Conservation (phyloP, 2,797 vertebrate genomes). For the Gallinago solitaria region DNA sequence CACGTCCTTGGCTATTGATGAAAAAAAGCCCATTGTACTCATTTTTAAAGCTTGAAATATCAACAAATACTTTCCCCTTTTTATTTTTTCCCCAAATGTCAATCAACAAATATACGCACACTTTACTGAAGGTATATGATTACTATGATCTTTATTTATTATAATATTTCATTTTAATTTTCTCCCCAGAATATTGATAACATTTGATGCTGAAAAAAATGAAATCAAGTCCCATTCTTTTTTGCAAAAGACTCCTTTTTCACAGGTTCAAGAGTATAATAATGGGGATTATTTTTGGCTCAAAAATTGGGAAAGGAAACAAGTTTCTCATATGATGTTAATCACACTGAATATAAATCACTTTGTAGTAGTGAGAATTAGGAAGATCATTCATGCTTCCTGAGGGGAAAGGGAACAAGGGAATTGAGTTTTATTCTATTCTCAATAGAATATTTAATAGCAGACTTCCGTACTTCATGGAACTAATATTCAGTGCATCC, state of each 20-base stretch:
- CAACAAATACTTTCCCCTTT: not conserved
- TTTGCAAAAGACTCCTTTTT: not conserved
- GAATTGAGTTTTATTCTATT: not conserved
- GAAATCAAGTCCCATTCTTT: not conserved
- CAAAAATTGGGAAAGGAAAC: not conserved
- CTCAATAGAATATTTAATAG: not conserved
- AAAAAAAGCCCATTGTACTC: not conserved
- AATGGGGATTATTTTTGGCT: not conserved
- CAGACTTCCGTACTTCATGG: not conserved
- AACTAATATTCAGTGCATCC: not conserved
- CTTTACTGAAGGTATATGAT: not conserved
- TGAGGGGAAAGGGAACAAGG: not conserved
- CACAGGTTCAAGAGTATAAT: not conserved
- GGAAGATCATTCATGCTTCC: not conserved
- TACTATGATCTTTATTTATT: not conserved
- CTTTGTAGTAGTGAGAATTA: not conserved
- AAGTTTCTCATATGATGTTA: not conserved
- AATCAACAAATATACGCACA: not conserved
- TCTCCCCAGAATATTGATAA: not conserved
- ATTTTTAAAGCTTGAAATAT: not conserved
- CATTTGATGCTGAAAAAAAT: not conserved
- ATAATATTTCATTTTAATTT: not conserved
- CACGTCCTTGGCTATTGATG: not conserved
- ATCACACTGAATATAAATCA: not conserved
- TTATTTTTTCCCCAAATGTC: not conserved